Conservation (phyloP, 2,888 invertebrate genomes). For the Chymomyza caudatula region DNA sequence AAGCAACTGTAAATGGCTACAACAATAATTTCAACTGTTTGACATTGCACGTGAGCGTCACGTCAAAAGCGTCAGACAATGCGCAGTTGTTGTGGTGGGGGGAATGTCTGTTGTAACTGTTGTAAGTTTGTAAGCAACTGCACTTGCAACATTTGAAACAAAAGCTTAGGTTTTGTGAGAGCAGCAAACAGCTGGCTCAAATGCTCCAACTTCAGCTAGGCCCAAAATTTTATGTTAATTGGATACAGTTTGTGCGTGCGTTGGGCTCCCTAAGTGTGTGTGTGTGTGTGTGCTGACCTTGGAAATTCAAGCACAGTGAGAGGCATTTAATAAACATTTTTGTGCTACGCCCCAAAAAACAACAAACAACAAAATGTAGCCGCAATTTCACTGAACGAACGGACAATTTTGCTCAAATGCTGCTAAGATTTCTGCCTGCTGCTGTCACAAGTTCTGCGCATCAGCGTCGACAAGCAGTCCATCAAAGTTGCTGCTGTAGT, state of each 20-base stretch:
- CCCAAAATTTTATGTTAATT: conserved; percentile 31
- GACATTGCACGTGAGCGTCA: conserved; percentile 42
- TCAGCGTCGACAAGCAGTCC: conserved; percentile 58
- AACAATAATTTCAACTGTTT: conserved; percentile 18
- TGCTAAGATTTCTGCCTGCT: background rate
- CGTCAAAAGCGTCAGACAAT: background rate
- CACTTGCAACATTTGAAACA: conserved; percentile 6
- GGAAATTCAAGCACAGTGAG: conserved; percentile 4
- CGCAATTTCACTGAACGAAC: conserved; percentile 29
- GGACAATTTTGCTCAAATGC: background rate
- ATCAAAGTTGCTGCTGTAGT: conserved; percentile 47
- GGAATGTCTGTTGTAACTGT: background rate
- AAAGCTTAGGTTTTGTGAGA: background rate
- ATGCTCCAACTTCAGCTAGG: background rate
- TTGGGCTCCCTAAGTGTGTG: background rate
- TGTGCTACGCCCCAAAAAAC: conserved; percentile 38
- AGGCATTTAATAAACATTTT: conserved; percentile 35
- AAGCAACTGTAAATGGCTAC: conserved; percentile 1
- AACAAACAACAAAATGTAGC: conserved; percentile 26
- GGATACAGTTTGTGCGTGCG: conserved; percentile 17
- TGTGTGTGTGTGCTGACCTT: background rate
- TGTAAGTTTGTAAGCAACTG: conserved; percentile 8
- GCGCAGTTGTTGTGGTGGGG: background rate
- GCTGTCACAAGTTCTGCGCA: conserved; percentile 38
- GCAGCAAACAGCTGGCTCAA: background rate